These are phyloP conservation scores for Netelia melanura DNA, from an alignment of 2,888 invertebrate species.

Conservation along the genomic window DNA sequence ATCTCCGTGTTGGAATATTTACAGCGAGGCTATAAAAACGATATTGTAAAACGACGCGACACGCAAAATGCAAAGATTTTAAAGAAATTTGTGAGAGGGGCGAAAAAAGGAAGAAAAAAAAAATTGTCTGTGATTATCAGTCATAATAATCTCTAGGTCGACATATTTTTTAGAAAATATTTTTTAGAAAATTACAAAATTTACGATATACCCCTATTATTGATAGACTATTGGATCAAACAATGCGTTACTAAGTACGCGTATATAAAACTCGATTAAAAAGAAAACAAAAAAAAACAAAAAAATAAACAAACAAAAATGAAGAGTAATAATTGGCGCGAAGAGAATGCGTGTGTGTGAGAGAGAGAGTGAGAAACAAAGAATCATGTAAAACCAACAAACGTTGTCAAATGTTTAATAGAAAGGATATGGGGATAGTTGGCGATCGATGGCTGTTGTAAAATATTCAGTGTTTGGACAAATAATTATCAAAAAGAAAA, in stretches of 20 bases:
- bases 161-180: conserved; percentile 84
- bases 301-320: not conserved
- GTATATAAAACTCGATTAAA: conserved; percentile 66
- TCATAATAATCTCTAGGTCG: conserved; percentile 84
- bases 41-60: conserved; percentile 16
- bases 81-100: conserved; percentile 66
- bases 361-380: conserved; percentile 56
- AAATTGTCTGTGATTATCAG: conserved; percentile 84
- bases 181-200: conserved; percentile 84
- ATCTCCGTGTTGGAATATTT: conserved; percentile 51
- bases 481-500: conserved; percentile 79
- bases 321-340: conserved; percentile 33
- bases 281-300: conserved; percentile 23
- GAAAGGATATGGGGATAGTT: conserved; percentile 79
- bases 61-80: conserved; percentile 26
- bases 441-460: conserved; percentile 83
- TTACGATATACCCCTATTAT: conserved; percentile 83
- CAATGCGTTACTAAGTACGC: conserved; percentile 71
- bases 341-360: conserved; percentile 37
- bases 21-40: conserved; percentile 50
- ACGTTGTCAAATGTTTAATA: conserved; percentile 80
- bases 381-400: conserved; percentile 61
- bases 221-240: conserved; percentile 82
- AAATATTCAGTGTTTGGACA: conserved; percentile 83
- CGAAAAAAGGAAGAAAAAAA: conserved; percentile 71